Conservation (phyloP, 2,888 invertebrate genomes). For the Chirona hameri region DNA sequence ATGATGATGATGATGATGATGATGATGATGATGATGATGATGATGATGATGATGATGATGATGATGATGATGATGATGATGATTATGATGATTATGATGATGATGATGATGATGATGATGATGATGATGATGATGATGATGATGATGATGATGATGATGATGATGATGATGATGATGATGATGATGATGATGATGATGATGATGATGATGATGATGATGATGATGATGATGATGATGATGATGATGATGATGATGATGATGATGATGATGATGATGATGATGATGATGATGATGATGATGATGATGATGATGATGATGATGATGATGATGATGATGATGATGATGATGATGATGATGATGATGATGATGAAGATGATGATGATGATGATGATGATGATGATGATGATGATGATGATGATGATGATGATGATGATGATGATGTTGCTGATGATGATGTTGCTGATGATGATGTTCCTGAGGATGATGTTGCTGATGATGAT, state of each 20-base stretch:
- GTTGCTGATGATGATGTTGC: no score
- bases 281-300: conserved; percentile 31
- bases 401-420: conserved; percentile 31
- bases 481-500: no score
- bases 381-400: conserved; percentile 31
- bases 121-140: conserved; percentile 26
- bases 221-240: conserved; percentile 31
- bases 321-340: conserved; percentile 26
- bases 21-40: no score
- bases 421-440: no score
- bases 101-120: no score
- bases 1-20: no score
- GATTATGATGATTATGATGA: no score
- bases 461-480: no score
- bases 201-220: conserved; percentile 31
- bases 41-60: no score
- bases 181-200: conserved; percentile 25
- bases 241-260: conserved; percentile 31
- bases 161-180: conserved; percentile 26
- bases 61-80: no score
- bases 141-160: conserved; percentile 24
- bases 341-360: conserved; percentile 26
- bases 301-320: conserved; percentile 27
- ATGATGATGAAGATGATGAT: conserved; percentile 26
- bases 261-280: conserved; percentile 31